Conservation (phyloP, 2,888 invertebrate species). For the Lamproptera curius region DNA sequence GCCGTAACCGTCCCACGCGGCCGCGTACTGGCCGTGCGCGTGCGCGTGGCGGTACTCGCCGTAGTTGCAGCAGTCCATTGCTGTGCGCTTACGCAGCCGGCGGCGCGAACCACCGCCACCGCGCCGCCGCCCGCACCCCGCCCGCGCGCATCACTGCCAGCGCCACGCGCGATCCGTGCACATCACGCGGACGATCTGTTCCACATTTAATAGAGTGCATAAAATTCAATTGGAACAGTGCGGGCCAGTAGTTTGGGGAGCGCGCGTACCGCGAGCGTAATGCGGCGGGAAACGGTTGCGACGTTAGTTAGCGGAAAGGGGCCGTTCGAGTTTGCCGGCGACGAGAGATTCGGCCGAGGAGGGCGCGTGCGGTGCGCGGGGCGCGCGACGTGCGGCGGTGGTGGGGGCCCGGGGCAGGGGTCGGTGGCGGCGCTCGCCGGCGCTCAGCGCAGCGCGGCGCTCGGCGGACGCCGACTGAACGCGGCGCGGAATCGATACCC, state of each 20-base stretch:
- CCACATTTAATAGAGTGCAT: too few species aligned
- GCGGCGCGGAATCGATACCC: conserved; percentile 70
- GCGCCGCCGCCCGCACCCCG: conserved; percentile 45
- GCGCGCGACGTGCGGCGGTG: conserved; percentile 39
- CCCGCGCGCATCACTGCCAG: conserved; percentile 48
- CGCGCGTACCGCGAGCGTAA: conserved; percentile 45
- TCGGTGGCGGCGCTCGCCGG: conserved; percentile 49
- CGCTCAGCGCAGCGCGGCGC: conserved; percentile 76
- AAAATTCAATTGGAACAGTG: too few species aligned
- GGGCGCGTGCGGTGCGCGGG: conserved; percentile 32
- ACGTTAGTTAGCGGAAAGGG: conserved; percentile 75
- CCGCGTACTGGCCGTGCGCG: conserved; percentile 48
- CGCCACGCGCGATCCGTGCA: conserved; percentile 31
- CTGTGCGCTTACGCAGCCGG: conserved; percentile 51
- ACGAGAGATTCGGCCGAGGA: conserved; percentile 52
- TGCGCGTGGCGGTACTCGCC: conserved; percentile 62
- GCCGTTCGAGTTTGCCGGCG: conserved; percentile 75
- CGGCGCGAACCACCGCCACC: conserved; percentile 46
- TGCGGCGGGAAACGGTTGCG: conserved; percentile 69
- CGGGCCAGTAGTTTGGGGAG: too few species aligned
- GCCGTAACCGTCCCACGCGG: conserved; percentile 53
- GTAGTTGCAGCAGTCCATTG: conserved; percentile 76
- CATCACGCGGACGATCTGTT: not conserved
- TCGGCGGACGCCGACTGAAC: conserved; percentile 76
- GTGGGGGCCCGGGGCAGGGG: conserved; percentile 37